phyloP scores from a whole-genome alignment of 2,113 vertebrate genomes.

The Bubalus kerabau region DNA sequence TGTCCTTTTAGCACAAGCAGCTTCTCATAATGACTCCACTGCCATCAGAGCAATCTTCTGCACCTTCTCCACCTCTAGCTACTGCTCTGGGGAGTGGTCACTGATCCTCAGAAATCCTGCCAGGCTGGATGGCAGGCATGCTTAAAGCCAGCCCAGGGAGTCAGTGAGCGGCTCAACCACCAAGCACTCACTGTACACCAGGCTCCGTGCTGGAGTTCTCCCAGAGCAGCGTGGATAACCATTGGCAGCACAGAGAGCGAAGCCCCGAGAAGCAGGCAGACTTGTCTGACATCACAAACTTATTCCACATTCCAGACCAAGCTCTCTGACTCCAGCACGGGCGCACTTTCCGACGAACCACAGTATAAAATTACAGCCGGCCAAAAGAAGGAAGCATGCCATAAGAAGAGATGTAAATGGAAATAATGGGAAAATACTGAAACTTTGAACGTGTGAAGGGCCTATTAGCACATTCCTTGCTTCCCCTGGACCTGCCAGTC shows the following conservation, averaged over 20 bases:
- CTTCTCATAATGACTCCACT: neutral
- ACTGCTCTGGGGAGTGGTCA: neutral
- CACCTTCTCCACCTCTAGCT: neutral
- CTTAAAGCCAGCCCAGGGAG: neutral
- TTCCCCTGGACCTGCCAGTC: slow-evolving; percentile 24
- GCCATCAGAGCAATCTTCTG: neutral
- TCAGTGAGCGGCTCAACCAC: accelerated
- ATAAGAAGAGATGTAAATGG: neutral
- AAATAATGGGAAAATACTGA: slow-evolving; percentile 46
- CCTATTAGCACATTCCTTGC: slow-evolving; percentile 37
- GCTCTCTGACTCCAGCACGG: neutral
- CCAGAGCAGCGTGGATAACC: accelerated
- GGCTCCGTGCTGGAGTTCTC: neutral
- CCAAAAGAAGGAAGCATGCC: neutral
- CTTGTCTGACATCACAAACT: neutral
- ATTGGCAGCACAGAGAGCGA: accelerated
- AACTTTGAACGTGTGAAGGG: neutral
- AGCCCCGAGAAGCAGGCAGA: neutral
- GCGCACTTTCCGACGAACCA: neutral
- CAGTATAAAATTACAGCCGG: neutral
- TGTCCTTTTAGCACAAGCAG: neutral
- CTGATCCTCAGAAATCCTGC: neutral
- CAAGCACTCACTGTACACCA: too few species aligned
- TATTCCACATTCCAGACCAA: neutral
- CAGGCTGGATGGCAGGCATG: accelerated